Base-by-base conservation (phyloP, 2,888 invertebrate genomes). In the Heteropelma amictum region DNA sequence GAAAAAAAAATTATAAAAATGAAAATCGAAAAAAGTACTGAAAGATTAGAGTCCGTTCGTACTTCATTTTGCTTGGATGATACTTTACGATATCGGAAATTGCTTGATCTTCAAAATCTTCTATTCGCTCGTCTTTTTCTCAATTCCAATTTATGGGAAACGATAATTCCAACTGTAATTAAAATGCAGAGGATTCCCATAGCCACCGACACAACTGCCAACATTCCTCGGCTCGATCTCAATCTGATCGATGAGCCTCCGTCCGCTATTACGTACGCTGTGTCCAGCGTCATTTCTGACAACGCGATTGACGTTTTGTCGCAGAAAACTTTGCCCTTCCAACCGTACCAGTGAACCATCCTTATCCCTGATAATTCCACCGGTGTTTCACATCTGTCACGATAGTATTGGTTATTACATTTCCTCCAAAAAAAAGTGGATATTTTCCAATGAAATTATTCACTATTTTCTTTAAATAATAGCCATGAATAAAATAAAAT, bases 311-410 rank as follows among this genome's bases (percentile, higher is more conserved):
- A 65, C 61, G 76, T 35, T 14, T 89, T 87, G 1, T 80, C 82
- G 80, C 92, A 92, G 84, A 92, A 90, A 7, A 91, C 90, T 60
- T 88, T 85, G 53, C 90, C 89, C 1, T 90, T 90, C 92, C 92
- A 92, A 81, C 91, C 90, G 84, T 91, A 92, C 92, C 92, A 93
- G 83, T 92, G 93, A 12, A 92, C 91, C 80, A 93, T 85, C 0
- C 93, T 90, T 10, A 90, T 86, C 3, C 91, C 90, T 47, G 89
- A 88, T 63, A 91, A 85, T 1, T 88, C 87, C 0, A 89, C 86
- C 0, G 93, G 93, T 0, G 89, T 88, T 0, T 88, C 90, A 54
- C 93, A 93, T 81, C 93, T 93, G 85, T 2, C 76, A 80, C n/a
- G 30, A 35, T 67, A 64, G 65, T 61, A 12, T 30, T 23, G 53